Percentiles rank a stretch among this genome's conserved stretches.
phyloP scores from a whole-genome alignment of 37 sponge, comb jelly and placozoan species.

The Geodia barretti region DNA sequence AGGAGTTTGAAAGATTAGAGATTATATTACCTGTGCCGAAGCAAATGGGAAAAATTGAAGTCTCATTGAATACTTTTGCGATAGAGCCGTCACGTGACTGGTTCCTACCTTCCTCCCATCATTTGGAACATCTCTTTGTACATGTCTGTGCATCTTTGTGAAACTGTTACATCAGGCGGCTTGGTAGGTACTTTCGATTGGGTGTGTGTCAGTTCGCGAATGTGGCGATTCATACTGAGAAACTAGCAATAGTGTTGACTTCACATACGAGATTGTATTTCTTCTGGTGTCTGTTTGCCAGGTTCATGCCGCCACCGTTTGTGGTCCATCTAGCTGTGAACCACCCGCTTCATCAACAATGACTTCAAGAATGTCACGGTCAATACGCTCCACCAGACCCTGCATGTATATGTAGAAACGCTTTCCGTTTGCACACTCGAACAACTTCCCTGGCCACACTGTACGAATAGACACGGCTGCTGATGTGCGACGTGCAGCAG shows the following conservation, averaged over 20 bases:
- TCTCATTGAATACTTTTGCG: constrained; percentile 32
- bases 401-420: constrained; percentile 10
- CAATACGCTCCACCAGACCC: not conserved
- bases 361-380: not conserved
- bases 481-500: not conserved
- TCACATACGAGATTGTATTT: not conserved
- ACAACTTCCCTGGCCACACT: constrained; percentile 9
- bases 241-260: constrained; percentile 30
- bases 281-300: constrained; percentile 1
- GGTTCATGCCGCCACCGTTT: constrained; percentile 10
- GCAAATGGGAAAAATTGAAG: constrained; percentile 36
- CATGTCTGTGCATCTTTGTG: constrained; percentile 27
- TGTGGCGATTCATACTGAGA: constrained; percentile 33
- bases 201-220: constrained; percentile 36
- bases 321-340: not conserved
- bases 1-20: no score
- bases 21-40: constrained; percentile 40
- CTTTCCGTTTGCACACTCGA: constrained; percentile 19
- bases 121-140: constrained; percentile 1
- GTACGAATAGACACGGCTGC: constrained; percentile 11
- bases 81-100: constrained; percentile 29
- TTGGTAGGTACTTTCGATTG: constrained; percentile 7
- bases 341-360: not conserved
- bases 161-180: constrained; percentile 1
- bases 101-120: not conserved